Evolutionary conservation across 2,113 vertebrate species (phyloP).

Genomic region (Meriones unguiculatus): DNA sequence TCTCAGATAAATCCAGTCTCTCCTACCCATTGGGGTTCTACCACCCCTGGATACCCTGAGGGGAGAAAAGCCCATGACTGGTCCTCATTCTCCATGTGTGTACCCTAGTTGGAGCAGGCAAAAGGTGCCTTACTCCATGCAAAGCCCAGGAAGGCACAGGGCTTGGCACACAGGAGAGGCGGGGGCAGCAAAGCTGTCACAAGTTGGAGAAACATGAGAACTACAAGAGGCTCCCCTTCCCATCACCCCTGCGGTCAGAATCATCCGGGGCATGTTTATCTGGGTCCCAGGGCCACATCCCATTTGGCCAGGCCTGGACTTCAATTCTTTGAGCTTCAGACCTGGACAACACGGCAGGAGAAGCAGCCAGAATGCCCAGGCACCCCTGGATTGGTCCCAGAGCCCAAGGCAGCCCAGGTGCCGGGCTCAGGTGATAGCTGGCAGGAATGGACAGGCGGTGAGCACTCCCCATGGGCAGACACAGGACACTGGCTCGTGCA

Average conservation of each 20-base stretch:
- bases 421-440: background rate
- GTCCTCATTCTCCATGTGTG: background rate
- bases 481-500: conserved; percentile 79
- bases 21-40: background rate
- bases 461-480: conserved; percentile 56
- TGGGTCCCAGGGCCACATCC: background rate
- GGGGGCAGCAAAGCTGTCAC: background rate
- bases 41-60: background rate
- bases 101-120: no score
- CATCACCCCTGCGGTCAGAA: no score
- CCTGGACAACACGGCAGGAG: background rate
- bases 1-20: background rate
- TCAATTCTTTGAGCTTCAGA: background rate
- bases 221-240: background rate
- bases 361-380: background rate
- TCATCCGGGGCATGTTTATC: background rate
- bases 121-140: background rate
- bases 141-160: background rate
- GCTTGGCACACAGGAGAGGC: background rate
- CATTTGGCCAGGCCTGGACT: background rate
- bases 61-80: background rate
- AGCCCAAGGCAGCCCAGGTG: rapidly evolving
- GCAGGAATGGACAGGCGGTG: background rate
- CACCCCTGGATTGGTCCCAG: background rate
- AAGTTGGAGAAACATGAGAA: background rate